Evolutionary conservation across 2,888 invertebrate genomes (phyloP), one percentile per base, ranked within the genome.

Genomic region (Amiota mariae): DNA sequence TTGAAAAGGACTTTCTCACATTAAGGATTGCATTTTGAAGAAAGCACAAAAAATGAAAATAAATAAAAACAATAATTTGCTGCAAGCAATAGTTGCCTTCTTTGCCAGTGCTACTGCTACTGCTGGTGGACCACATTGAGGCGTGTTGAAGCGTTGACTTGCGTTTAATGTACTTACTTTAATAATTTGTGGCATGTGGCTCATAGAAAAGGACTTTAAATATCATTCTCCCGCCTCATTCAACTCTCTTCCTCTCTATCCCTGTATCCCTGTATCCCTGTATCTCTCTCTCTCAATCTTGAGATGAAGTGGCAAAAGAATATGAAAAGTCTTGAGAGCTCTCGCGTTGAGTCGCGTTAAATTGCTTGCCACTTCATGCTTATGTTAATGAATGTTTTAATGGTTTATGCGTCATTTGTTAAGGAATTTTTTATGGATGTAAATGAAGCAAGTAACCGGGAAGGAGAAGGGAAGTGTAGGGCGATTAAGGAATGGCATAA

Each of bases 111-210:
- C 36, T 6, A 57, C n/a, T 36, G 36, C 36, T 6, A 57, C n/a
- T 74, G 79, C 79, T 76, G 76, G 76, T 78, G 73, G 70, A 59
- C 64, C 54, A 56, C 51, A 56, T 73, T 67, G 59, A 72, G 54
- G 54, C 54, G 54, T 54, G 36, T 54, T 54, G 18, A 59, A 20
- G 18, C 59, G 59, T 59, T 36, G 59, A 20, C 59, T 36, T 36
- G 36, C 36, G 36, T 36, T 36, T 36, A 36, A 36, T 36, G 36
- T 4, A 36, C 36, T 36, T 36, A 0, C 3, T 24, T 64, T 57
- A 66, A 66, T 72, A 75, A 18, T 36, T 36, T 11, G 18, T 51
- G 9, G 51, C 36, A 12, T 4, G 13, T 12, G 11, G 11, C 13
- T 6, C 36, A 36, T 2, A 36, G 36, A 36, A 36, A 36, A 6